Conservation (phyloP, 2,888 invertebrate genomes). For the Acanthococcus lagerstroemiae region DNA sequence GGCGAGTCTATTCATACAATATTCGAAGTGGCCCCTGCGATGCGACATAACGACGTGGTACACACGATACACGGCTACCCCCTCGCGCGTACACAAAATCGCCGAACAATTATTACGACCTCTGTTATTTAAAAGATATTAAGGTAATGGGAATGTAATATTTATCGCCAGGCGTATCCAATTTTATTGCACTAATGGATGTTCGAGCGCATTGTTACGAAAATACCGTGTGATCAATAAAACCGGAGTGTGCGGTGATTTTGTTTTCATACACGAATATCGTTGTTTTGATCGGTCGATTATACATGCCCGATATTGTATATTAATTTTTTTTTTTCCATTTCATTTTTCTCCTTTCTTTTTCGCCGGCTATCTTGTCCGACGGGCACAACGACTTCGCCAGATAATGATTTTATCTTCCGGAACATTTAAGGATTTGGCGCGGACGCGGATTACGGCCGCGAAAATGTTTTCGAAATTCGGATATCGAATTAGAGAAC, state of each 20-base stretch:
- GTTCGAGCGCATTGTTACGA: neutral
- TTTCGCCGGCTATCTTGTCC: too few relatives aligned
- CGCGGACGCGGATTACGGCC: too few relatives aligned
- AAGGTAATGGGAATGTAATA: conserved; percentile 2
- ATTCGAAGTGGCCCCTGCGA: too few relatives aligned
- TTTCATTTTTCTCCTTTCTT: too few relatives aligned
- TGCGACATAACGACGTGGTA: too few relatives aligned
- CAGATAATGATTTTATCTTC: neutral
- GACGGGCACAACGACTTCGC: too few relatives aligned
- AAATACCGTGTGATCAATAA: conserved; percentile 8
- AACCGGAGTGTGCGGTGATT: conserved; percentile 1
- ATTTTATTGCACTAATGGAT: conserved; percentile 5
- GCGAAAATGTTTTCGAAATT: too few relatives aligned
- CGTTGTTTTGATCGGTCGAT: neutral
- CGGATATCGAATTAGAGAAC: too few relatives aligned
- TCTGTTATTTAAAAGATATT: conserved; percentile 5
- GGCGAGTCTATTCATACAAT: too few relatives aligned
- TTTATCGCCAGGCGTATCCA: conserved; percentile 4
- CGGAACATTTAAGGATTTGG: neutral
- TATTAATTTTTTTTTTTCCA: too few relatives aligned
- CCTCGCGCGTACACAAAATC: neutral
- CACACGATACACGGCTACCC: neutral
- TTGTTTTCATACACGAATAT: neutral
- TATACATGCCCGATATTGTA: neutral
- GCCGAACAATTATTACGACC: neutral